A percentile compares a stretch with the other conserved stretches of the same genome.
These are phyloP conservation scores for Macroglossus sobrinus DNA, from an alignment of 2,113 vertebrate genomes.

Conservation along the genomic window DNA sequence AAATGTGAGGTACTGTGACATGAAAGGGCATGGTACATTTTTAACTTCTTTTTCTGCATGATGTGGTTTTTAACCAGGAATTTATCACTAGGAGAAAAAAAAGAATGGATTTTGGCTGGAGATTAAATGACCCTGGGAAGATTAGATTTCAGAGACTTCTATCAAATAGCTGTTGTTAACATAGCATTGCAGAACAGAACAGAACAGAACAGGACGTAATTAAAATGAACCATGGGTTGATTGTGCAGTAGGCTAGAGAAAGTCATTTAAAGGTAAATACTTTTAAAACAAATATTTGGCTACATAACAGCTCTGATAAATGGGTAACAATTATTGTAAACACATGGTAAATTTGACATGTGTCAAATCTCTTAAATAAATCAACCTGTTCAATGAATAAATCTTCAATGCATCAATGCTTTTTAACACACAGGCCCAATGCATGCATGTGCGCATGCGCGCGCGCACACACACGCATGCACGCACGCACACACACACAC, in stretches of 20 bases:
- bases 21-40: not conserved
- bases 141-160: constrained; percentile 68
- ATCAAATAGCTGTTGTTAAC: constrained; percentile 62
- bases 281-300: constrained; percentile 82
- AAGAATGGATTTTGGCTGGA: not conserved
- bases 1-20: constrained; percentile 54
- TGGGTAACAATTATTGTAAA: constrained; percentile 81
- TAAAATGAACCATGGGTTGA: constrained; percentile 48
- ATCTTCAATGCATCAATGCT: constrained; percentile 78
- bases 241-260: constrained; percentile 57
- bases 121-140: constrained; percentile 33
- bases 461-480: not conserved
- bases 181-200: not conserved
- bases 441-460: not conserved
- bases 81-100: not conserved
- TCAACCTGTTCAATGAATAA: constrained; percentile 82
- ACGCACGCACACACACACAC: not conserved
- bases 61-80: constrained; percentile 10
- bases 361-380: constrained; percentile 81
- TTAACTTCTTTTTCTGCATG: not conserved
- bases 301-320: constrained; percentile 81
- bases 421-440: constrained; percentile 30
- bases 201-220: not conserved
- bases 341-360: constrained; percentile 77
- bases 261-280: constrained; percentile 67